phyloP scores from a whole-genome alignment of 1,140 invertebrate species.

The Hormaphis cornu region DNA sequence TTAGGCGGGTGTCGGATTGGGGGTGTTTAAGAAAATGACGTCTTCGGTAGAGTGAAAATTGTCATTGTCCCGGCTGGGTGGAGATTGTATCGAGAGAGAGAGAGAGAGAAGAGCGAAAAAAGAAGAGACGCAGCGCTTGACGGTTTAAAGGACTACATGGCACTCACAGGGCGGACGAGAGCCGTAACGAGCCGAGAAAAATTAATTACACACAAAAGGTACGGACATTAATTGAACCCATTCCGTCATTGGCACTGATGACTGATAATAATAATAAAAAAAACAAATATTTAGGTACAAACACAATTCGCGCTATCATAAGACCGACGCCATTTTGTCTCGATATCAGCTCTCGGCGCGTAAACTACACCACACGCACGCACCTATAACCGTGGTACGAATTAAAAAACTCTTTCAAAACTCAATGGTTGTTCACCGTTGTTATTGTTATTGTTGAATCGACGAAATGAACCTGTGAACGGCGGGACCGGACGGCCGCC shows the following conservation, averaged over 20 bases:
- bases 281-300: neutral
- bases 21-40: neutral
- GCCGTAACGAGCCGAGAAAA: neutral
- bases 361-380: neutral
- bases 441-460: neutral
- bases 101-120: neutral
- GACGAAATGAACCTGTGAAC: neutral
- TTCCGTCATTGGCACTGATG: neutral
- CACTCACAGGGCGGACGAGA: neutral
- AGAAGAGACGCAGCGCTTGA: neutral
- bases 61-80: neutral
- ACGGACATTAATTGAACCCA: neutral
- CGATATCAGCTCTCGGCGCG: neutral
- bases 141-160: constrained; percentile 19
- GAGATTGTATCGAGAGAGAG: neutral
- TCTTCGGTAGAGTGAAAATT: neutral
- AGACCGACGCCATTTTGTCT: constrained; percentile 25
- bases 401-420: too few species aligned
- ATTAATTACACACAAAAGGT: neutral
- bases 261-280: neutral
- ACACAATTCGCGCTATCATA: constrained; percentile 6
- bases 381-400: neutral
- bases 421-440: too few species aligned
- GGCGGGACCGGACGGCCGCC: neutral
- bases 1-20: neutral